A percentile compares a stretch with the other conserved stretches of the same genome.
Conservation (phyloP, 2,797 vertebrate species). For the Tragopan temminckii region DNA sequence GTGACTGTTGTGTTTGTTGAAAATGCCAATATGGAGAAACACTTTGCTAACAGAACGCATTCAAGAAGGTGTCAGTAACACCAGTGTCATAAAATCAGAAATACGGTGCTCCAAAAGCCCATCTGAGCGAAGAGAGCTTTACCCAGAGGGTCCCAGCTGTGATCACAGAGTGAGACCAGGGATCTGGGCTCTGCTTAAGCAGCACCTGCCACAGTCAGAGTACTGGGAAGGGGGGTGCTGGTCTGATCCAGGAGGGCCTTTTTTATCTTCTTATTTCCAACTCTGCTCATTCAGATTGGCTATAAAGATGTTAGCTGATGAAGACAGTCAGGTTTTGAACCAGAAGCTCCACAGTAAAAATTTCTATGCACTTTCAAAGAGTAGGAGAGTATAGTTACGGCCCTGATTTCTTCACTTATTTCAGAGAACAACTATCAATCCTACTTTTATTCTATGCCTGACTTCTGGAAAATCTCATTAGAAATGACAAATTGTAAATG, state of each 20-base stretch:
- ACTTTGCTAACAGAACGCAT: background rate
- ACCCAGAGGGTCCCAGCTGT: background rate
- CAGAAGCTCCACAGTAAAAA: background rate
- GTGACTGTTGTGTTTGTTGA: background rate
- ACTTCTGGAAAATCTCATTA: conserved; percentile 13
- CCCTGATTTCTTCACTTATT: background rate
- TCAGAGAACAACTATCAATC: background rate
- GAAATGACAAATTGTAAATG: background rate
- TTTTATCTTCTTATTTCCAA: background rate
- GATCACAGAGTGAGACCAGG: background rate
- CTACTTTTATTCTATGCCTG: background rate
- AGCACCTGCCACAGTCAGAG: background rate
- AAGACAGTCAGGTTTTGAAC: background rate
- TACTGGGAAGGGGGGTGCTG: background rate
- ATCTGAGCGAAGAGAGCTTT: background rate
- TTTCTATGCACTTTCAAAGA: background rate
- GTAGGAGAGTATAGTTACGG: background rate
- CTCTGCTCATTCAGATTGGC: background rate
- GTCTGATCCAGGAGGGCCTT: background rate
- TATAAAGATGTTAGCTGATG: background rate
- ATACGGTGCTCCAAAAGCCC: background rate
- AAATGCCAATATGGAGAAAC: background rate
- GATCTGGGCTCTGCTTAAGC: background rate
- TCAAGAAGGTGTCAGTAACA: background rate
- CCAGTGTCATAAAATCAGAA: background rate